Evolutionary conservation across 2,888 invertebrate species (phyloP), one percentile per base, ranked within the genome.

Genomic region (Cecidostiba fungosa): DNA sequence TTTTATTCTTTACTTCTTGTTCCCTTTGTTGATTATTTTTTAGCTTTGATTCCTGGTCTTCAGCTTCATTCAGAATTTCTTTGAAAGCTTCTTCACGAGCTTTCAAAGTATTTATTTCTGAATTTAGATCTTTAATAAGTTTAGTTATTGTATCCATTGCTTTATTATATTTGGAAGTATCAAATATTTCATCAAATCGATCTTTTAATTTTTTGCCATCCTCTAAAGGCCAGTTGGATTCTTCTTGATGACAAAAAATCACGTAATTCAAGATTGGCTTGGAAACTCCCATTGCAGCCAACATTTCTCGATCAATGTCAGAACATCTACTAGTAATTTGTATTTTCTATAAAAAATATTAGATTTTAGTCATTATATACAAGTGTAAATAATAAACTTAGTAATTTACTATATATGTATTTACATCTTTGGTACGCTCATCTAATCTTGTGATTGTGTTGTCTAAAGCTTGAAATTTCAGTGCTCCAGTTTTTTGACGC

Each of bases 171-270:
- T 97, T 96, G 0, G 97, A 96, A 0, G 98, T 97, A 90, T 99
- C 98, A 94, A 99, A 99, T 89, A 99, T 99, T 87, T 98, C 98
- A 95, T 99, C 99, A 94, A 99, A 99, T 89, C 97, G 97, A 88
- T 97, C 97, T 92, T 99, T 99, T 0, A 99, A 95, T 90, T 97
- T 97, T 92, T 98, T 98, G 0, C 97, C 97, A 93, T 99, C 98
- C 92, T 98, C 98, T 82, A 99, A 94, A 0, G 99, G 99, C 98
- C 99, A 99, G 91, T 96, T 96, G 0, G 98, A 97, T 88, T 99
- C 98, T 93, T 99, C 99, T 95, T 99, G 99, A 92, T 99, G 99
- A 91, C 99, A 99, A 93, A 99, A 99, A 89, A 99, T 97, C 0
- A 99, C 99, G 92, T 98, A 97, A 91, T 98, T 98, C 84, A 99